Conservation (phyloP, 2,797 vertebrate species). For the Morelia viridis region DNA sequence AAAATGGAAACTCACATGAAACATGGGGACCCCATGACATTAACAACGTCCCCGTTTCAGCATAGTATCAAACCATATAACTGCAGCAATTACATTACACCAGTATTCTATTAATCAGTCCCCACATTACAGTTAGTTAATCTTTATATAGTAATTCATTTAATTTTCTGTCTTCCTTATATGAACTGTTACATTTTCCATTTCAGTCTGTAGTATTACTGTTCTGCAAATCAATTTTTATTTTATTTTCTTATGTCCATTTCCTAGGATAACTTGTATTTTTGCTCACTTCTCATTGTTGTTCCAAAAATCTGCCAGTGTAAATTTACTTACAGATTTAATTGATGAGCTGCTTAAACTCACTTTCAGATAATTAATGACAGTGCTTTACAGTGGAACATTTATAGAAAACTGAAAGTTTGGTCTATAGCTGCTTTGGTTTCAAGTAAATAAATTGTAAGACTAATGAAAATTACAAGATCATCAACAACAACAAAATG, state of each 20-base stretch:
- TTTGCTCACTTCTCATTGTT: conserved; percentile 6
- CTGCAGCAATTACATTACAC: background rate
- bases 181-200: background rate
- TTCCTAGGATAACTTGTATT: conserved; percentile 10
- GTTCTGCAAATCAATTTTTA: conserved; percentile 1
- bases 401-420: conserved; percentile 30
- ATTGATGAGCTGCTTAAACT: conserved; percentile 19
- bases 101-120: background rate
- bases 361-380: conserved; percentile 35
- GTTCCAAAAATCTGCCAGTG: conserved; percentile 15
- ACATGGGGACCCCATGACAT: background rate
- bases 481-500: background rate
- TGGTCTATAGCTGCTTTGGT: background rate
- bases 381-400: conserved; percentile 17
- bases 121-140: background rate
- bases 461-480: background rate
- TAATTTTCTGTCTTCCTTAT: conserved; percentile 27
- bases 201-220: background rate
- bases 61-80: background rate
- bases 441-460: conserved; percentile 13
- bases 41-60: background rate
- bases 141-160: background rate
- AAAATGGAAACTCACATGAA: background rate
- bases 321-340: conserved; percentile 34
- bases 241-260: conserved; percentile 32